These are phyloP conservation scores for Bryconaethiops microstoma DNA, from an alignment of 2,797 vertebrate genomes.

Conservation along the genomic window DNA sequence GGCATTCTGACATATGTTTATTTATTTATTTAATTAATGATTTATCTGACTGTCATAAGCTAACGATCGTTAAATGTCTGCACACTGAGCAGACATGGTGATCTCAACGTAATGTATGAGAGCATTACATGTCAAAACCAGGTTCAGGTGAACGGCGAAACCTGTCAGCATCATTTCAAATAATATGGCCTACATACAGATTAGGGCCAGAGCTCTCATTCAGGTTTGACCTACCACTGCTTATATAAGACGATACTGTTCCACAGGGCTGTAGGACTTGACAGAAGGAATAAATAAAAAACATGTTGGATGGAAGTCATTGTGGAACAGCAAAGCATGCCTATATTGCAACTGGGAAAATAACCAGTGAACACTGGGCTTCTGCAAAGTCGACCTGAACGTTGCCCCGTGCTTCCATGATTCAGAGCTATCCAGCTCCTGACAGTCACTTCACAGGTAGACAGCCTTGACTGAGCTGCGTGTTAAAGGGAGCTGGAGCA, in stretches of 20 bases:
- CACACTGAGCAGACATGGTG: not conserved
- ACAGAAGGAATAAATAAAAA: not conserved
- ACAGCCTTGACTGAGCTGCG: too few species aligned
- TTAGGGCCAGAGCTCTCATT: not conserved
- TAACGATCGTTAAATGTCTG: not conserved
- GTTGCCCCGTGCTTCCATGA: not conserved
- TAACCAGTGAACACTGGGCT: not conserved
- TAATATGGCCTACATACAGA: not conserved
- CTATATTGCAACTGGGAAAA: not conserved
- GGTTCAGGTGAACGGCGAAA: too few species aligned
- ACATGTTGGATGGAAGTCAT: not conserved
- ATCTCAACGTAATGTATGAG: too few species aligned
- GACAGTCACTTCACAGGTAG: slow-evolving; percentile 31
- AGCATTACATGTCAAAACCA: too few species aligned
- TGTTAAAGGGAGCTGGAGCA: too few species aligned
- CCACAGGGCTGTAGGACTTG: not conserved
- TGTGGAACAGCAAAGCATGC: not conserved
- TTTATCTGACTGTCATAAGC: too few species aligned
- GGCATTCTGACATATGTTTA: not conserved
- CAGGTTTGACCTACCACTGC: slow-evolving; percentile 1
- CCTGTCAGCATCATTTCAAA: not conserved
- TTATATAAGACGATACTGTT: not conserved
- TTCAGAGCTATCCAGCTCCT: not conserved
- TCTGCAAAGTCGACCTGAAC: slow-evolving; percentile 27
- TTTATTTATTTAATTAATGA: too few species aligned